Base-by-base conservation (phyloP, 2,888 invertebrate genomes). In the Epistrophe grossulariae region DNA sequence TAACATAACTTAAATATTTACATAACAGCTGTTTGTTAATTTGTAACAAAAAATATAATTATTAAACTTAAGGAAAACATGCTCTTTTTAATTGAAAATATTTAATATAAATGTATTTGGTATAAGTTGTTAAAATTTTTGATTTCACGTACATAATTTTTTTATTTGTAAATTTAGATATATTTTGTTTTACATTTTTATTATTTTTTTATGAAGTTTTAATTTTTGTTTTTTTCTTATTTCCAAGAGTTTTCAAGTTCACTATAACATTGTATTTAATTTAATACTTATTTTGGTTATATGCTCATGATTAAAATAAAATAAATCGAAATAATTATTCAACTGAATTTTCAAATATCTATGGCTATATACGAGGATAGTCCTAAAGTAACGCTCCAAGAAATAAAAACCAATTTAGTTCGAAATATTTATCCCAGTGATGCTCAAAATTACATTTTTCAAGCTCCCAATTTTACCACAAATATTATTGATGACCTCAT, bases 241-340 rank as follows among this genome's bases (percentile, higher is more conserved):
- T 19, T 19, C 6, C 1, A 62, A 38, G 15, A 19, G 15, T 62
- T 43, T 24, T 43, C 5, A 10, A 31, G 10, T 31, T 57, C n/a
- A 35, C 11, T 38, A 59, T 35, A 48, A 50, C 13, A 48, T 48
- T 48, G n/a, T 64, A 24, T 40, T 4, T 35, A 35, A 43, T 28
- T 24, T 45, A 2, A 28, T 62, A 64, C 15, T 64, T 45, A 57
- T 71, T 78, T 82, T 82, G 77, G 62, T 72, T 82, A 28, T 82
- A 72, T 77, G 78, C 66, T 78, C 78, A 50, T 71, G 45, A 35
- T n/a, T 13, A 59, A 74, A 50, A 17, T 11, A 48, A 50, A 64
- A 28, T 43, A 64, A 60, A 19, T 13, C 8, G 1, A n/a, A 55
- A 43, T 35, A 35, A 35, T 35, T 35, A 35, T 35, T 35, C 0